Evolutionary conservation across 2,113 vertebrate genomes (phyloP).

Genomic region (Mormyrus lacerda): DNA sequence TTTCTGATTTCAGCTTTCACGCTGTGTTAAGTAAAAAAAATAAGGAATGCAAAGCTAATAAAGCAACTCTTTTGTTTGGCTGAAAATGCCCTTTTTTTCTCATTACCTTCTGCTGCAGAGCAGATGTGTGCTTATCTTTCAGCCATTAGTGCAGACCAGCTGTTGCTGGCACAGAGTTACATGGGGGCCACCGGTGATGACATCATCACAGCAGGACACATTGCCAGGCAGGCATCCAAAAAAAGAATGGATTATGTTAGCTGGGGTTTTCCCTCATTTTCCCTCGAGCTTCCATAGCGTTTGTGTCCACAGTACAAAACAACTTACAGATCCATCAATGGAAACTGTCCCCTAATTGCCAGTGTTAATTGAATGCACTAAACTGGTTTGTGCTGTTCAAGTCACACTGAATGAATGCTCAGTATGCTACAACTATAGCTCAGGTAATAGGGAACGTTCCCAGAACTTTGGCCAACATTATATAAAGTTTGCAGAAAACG

Average conservation of each 20-base stretch:
- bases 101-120: not conserved
- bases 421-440: not conserved
- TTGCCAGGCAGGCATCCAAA: not conserved
- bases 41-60: not conserved
- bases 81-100: not conserved
- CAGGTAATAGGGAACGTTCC: not conserved
- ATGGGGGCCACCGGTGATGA: not conserved
- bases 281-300: not conserved
- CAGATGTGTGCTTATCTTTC: conserved; percentile 15
- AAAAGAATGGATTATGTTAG: not conserved
- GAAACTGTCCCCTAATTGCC: not conserved
- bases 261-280: not conserved
- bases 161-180: not conserved
- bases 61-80: not conserved
- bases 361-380: not conserved
- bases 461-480: not conserved
- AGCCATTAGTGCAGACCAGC: conserved; percentile 5
- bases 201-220: not conserved
- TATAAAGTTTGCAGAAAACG: not conserved
- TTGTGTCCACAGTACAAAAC: not conserved
- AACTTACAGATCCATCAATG: not conserved
- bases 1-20: not conserved
- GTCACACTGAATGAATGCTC: not conserved
- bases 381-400: not conserved
- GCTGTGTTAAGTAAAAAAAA: not conserved